phyloP scores from a whole-genome alignment of 2,888 invertebrate species.

The Chloroclystis v-ata region DNA sequence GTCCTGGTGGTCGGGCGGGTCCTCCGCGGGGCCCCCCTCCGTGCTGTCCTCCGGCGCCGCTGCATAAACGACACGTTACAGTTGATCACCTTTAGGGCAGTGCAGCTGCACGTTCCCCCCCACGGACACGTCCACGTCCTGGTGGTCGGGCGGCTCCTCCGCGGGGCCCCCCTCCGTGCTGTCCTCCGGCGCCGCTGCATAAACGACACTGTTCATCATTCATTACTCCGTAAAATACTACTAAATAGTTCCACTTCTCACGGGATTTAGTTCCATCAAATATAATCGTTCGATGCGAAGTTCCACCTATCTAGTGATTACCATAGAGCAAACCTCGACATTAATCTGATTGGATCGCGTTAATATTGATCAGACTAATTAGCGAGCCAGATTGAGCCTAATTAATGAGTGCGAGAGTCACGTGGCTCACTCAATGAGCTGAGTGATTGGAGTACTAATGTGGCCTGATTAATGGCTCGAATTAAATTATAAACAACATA shows the following conservation, averaged over 20 bases:
- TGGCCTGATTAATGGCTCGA: background rate
- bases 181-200: constrained; percentile 45
- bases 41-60: constrained; percentile 49
- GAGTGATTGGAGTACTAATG: background rate
- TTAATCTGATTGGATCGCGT: background rate
- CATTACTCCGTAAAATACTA: too few species aligned
- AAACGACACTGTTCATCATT: background rate
- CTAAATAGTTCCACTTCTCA: too few species aligned
- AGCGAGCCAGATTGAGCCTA: background rate
- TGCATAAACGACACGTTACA: background rate
- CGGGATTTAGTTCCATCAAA: too few species aligned
- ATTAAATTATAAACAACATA: background rate
- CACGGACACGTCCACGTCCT: constrained; percentile 88
- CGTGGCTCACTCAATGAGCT: background rate
- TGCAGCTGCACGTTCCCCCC: constrained; percentile 92
- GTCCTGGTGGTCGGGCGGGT: constrained; percentile 74
- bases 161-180: constrained; percentile 42
- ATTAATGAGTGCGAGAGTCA: background rate
- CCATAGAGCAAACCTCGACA: background rate
- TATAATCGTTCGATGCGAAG: too few species aligned
- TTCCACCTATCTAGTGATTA: too few species aligned
- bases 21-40: constrained; percentile 44
- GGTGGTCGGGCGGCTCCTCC: constrained; percentile 56
- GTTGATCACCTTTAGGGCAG: constrained; percentile 83
- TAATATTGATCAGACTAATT: background rate